Evolutionary conservation across 1,140 invertebrate genomes (phyloP).

Genomic region (Caerostris extrusa): DNA sequence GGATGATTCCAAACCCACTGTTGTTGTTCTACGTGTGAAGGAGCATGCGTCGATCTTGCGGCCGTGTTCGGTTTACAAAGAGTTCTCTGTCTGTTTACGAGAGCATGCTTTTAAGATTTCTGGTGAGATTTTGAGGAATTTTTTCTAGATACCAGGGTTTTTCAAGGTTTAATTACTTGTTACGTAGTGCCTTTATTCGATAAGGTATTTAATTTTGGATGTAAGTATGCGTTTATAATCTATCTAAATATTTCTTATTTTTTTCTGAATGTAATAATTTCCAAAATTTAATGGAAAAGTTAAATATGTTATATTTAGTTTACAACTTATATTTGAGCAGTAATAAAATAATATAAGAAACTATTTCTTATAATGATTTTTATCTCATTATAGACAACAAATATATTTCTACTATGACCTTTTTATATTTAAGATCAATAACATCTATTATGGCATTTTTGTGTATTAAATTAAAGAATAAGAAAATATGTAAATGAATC

Average conservation of each 20-base stretch:
- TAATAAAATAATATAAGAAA: too few relatives aligned
- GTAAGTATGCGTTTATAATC: neutral
- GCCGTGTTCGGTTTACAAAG: neutral
- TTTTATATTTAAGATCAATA: too few relatives aligned
- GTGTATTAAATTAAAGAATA: too few relatives aligned
- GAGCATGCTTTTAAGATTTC: neutral
- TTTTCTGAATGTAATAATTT: too few relatives aligned
- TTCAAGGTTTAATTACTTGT: neutral
- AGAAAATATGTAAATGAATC: too few relatives aligned
- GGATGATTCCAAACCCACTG: neutral
- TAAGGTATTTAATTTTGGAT: neutral
- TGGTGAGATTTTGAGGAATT: neutral
- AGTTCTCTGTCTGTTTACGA: neutral
- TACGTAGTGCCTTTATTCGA: neutral
- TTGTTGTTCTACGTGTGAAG: constrained; percentile 7
- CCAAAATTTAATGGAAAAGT: too few relatives aligned
- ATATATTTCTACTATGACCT: too few relatives aligned
- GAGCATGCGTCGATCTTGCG: neutral
- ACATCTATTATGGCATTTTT: too few relatives aligned
- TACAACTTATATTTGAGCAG: too few relatives aligned
- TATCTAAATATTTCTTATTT: neutral
- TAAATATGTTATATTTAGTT: too few relatives aligned
- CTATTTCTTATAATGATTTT: too few relatives aligned
- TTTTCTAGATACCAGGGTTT: neutral
- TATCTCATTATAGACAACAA: too few relatives aligned